A percentile compares a stretch with the other conserved stretches of the same genome.
phyloP scores from a whole-genome alignment of 2,888 invertebrate species.

The Lysandra coridon region DNA sequence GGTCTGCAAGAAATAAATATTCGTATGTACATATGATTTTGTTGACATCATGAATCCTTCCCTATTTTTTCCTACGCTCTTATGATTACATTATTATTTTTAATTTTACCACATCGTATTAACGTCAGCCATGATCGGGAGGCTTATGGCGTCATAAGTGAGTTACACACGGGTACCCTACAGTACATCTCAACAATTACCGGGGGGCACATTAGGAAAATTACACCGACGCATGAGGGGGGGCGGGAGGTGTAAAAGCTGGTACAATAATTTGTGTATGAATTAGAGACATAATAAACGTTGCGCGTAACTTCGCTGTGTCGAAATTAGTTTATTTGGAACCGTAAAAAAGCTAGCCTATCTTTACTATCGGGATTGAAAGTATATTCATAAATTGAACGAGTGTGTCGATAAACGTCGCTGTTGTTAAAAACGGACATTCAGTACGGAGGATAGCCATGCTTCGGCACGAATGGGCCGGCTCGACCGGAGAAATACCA shows the following conservation, averaged over 20 bases:
- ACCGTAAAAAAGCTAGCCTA: too few species aligned
- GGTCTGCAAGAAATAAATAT: too few species aligned
- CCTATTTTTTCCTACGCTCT: background rate
- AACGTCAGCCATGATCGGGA: background rate
- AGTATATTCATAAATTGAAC: too few species aligned
- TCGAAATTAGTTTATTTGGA: too few species aligned
- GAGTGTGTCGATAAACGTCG: too few species aligned
- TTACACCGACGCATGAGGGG: background rate
- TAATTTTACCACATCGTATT: background rate
- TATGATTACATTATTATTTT: background rate
- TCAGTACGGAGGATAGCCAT: too few species aligned
- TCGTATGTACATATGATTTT: background rate
- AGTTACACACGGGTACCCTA: background rate
- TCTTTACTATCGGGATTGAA: too few species aligned
- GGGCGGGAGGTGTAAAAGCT: background rate
- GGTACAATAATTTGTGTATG: background rate
- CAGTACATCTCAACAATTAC: conserved; percentile 21
- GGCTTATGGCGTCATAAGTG: background rate
- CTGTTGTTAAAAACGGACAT: too few species aligned
- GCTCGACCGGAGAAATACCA: too few species aligned
- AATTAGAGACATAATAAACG: background rate
- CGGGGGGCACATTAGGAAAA: conserved; percentile 10
- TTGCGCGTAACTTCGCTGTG: background rate
- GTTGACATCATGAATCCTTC: background rate
- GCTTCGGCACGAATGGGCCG: too few species aligned